A percentile compares a stretch with the other conserved stretches of the same genome.
Conservation (phyloP, 2,888 invertebrate species). For the Terebella lapidaria region DNA sequence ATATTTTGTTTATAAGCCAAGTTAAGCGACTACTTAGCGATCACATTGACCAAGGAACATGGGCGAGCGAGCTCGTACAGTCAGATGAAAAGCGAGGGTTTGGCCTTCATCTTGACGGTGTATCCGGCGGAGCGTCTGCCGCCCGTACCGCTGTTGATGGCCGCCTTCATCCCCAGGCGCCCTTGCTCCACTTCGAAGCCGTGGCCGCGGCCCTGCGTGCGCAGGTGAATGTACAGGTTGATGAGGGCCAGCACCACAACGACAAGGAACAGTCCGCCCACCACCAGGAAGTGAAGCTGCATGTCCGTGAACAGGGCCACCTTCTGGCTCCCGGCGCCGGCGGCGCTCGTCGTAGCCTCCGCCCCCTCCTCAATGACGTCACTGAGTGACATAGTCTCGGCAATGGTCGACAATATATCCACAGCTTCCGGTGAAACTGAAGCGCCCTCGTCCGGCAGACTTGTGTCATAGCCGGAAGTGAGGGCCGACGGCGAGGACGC, state of each 20-base stretch:
- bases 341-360: no score
- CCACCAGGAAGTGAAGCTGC: constrained; percentile 10
- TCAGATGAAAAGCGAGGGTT: background rate
- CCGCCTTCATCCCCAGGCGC: background rate
- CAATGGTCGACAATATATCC: no score
- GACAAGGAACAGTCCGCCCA: constrained; percentile 10
- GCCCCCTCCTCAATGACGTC: no score
- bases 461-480: no score
- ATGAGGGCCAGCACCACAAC: constrained; percentile 8
- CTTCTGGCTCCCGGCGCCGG: constrained; percentile 45
- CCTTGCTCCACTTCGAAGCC: background rate
- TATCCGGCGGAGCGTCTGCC: background rate
- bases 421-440: no score
- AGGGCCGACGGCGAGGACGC: no score
- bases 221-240: constrained; percentile 7
- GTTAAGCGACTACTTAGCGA: no score
- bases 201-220: background rate
- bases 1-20: no score
- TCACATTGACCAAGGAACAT: no score
- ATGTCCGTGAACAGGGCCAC: constrained; percentile 8
- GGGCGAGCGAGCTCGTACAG: no score
- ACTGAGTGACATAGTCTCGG: no score
- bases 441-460: no score
- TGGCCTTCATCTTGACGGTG: background rate
- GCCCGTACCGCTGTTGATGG: background rate